A percentile compares a stretch with the other conserved stretches of the same genome.
Conservation (phyloP, 1,140 invertebrate species). For the Theocolax elegans region DNA sequence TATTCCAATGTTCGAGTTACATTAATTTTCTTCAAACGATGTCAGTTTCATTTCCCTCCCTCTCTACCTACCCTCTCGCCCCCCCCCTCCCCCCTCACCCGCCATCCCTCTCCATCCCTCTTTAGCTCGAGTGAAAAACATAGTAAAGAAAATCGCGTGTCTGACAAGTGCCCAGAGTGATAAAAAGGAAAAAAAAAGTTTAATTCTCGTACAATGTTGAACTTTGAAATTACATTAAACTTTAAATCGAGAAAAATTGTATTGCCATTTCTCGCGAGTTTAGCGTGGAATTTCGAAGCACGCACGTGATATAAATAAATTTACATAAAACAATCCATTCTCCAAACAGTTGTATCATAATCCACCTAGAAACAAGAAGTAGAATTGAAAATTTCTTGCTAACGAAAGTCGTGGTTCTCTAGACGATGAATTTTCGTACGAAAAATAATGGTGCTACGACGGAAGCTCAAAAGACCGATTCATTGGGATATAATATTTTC, state of each 20-base stretch:
- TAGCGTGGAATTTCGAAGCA: neutral
- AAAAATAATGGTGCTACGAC: neutral
- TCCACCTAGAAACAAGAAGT: neutral
- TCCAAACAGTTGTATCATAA: neutral
- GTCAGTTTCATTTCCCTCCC: no score
- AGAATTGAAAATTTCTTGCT: neutral
- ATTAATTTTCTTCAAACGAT: no score
- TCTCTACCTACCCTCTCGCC: no score
- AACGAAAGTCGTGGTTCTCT: neutral
- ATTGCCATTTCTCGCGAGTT: slow-evolving; percentile 1
- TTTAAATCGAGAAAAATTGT: slow-evolving; percentile 27
- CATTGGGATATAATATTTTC: no score
- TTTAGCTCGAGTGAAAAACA: no score
- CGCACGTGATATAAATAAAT: slow-evolving; percentile 2
- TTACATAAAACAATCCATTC: neutral
- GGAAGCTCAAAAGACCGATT: no score
- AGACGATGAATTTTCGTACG: neutral
- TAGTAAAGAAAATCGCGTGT: no score
- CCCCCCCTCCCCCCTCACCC: no score
- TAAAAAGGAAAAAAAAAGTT: slow-evolving; percentile 17
- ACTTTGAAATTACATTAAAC: slow-evolving; percentile 28
- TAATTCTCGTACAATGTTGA: neutral
- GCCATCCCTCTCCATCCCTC: no score
- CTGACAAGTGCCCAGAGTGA: no score
- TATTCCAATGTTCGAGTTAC: no score